A percentile compares a stretch with the other conserved stretches of the same genome.
Evolutionary conservation across 2,797 vertebrate genomes (phyloP).

Genomic region (Buceros bicornis): DNA sequence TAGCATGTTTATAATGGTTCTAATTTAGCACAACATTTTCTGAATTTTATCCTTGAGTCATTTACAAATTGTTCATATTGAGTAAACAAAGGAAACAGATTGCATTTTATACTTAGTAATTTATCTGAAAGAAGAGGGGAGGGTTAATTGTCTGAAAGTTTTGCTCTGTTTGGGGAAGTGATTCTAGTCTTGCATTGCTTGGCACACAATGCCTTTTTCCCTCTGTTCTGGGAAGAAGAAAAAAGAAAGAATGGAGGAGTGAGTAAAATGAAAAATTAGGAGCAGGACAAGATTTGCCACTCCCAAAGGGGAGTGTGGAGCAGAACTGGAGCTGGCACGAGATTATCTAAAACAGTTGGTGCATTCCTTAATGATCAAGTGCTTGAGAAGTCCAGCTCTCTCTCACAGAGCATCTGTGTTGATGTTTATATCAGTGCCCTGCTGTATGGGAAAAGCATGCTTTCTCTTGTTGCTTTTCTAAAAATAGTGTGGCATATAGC

Average conservation of each 20-base stretch:
- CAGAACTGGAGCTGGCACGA: constrained; percentile 95
- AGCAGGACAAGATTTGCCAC: constrained; percentile 81
- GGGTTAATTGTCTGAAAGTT: constrained; percentile 87
- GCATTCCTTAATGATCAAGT: constrained; percentile 99
- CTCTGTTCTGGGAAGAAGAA: constrained; percentile 55
- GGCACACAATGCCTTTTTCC: constrained; percentile 84
- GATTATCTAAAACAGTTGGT: constrained; percentile 98
- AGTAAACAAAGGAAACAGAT: constrained; percentile 88
- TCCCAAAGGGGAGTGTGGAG: constrained; percentile 89
- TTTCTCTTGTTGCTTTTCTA: constrained; percentile 82
- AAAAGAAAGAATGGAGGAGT: constrained; percentile 82
- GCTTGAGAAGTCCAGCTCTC: constrained; percentile 86
- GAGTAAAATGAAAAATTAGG: constrained; percentile 86
- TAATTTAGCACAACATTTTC: constrained; percentile 88
- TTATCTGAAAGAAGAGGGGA: constrained; percentile 87
- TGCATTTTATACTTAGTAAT: constrained; percentile 88
- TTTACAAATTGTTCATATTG: constrained; percentile 89
- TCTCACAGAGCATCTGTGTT: constrained; percentile 91
- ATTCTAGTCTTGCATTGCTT: constrained; percentile 85
- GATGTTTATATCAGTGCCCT: constrained; percentile 83
- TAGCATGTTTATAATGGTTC: constrained; percentile 88
- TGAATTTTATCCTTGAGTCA: constrained; percentile 88
- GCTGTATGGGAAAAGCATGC: constrained; percentile 85
- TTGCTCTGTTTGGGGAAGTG: constrained; percentile 84
- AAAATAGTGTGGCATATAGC: constrained; percentile 83